Conservation (phyloP, 2,113 vertebrate genomes). For the Gavialis gangeticus region DNA sequence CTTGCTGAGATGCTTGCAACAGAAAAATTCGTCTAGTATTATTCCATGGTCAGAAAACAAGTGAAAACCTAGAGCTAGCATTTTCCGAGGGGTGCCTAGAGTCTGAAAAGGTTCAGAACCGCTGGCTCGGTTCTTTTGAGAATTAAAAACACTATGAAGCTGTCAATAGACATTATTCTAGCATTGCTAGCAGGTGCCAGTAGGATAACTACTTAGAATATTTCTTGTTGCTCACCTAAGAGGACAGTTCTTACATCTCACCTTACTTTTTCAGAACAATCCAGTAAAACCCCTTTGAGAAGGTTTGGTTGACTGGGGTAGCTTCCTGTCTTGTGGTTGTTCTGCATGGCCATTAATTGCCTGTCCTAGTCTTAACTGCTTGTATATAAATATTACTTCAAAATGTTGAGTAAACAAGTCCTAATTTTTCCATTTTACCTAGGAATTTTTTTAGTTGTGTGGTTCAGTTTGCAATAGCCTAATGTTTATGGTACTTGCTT, state of each 20-base stretch:
- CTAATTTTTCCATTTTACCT: conserved; percentile 34
- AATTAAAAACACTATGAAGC: not conserved
- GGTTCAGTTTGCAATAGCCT: conserved; percentile 21
- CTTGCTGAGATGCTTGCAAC: no score
- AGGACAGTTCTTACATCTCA: no score
- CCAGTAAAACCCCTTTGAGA: not conserved
- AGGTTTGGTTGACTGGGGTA: not conserved
- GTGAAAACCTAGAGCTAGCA: no score
- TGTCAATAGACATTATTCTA: not conserved
- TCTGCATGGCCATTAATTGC: not conserved
- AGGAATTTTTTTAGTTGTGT: not conserved
- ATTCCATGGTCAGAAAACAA: no score
- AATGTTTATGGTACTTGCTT: conserved; percentile 58
- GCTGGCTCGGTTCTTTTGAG: not conserved
- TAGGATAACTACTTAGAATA: not conserved
- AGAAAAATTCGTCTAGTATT: no score
- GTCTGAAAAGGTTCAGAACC: no score
- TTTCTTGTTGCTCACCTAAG: not conserved
- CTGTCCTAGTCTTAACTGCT: not conserved
- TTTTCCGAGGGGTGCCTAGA: no score
- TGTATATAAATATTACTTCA: not conserved
- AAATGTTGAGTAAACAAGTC: not conserved
- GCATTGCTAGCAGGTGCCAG: not conserved
- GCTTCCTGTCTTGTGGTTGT: not conserved
- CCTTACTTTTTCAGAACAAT: not conserved